phyloP scores from a whole-genome alignment of 30 jellyfish, hydroid and myxozoan genomes.

The Aurelia aurita region DNA sequence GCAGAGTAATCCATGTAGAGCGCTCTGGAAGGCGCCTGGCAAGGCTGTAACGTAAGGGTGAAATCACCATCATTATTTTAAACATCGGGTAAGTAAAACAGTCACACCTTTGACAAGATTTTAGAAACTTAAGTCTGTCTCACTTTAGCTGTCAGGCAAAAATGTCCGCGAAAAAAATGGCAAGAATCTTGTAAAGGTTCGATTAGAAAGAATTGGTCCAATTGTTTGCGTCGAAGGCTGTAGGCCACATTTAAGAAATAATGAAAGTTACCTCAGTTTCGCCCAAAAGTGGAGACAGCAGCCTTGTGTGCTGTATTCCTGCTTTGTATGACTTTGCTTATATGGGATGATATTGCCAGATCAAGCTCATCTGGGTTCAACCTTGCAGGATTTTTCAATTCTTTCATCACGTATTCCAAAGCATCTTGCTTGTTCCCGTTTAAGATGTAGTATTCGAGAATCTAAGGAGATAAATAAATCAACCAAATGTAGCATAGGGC shows the following conservation, averaged over 20 bases:
- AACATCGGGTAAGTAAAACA: too few relatives aligned
- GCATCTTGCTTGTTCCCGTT: conserved; percentile 10
- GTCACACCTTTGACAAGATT: too few relatives aligned
- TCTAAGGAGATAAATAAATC: not conserved
- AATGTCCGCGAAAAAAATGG: too few relatives aligned
- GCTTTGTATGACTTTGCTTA: not conserved
- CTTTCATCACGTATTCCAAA: conserved; percentile 20
- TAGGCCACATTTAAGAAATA: too few relatives aligned
- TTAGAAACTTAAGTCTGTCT: too few relatives aligned
- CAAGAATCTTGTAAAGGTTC: too few relatives aligned
- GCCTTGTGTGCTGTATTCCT: conserved; percentile 7
- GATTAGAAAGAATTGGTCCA: too few relatives aligned
- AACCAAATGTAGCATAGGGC: not conserved
- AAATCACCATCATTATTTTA: not conserved
- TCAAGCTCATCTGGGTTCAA: conserved; percentile 29
- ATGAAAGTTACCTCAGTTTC: conserved; percentile 29
- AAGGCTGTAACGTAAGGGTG: conserved; percentile 24
- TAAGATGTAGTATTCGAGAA: conserved; percentile 10
- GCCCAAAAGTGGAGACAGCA: conserved; percentile 25
- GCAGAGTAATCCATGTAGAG: conserved; percentile 50
- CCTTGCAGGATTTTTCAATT: conserved; percentile 21
- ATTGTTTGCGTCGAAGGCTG: too few relatives aligned
- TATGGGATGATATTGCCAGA: conserved; percentile 14
- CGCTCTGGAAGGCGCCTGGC: conserved; percentile 63
- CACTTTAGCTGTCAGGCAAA: too few relatives aligned